These are phyloP conservation scores for Trachelus troglodyta DNA, from an alignment of 2,888 invertebrate genomes.

Conservation along the genomic window DNA sequence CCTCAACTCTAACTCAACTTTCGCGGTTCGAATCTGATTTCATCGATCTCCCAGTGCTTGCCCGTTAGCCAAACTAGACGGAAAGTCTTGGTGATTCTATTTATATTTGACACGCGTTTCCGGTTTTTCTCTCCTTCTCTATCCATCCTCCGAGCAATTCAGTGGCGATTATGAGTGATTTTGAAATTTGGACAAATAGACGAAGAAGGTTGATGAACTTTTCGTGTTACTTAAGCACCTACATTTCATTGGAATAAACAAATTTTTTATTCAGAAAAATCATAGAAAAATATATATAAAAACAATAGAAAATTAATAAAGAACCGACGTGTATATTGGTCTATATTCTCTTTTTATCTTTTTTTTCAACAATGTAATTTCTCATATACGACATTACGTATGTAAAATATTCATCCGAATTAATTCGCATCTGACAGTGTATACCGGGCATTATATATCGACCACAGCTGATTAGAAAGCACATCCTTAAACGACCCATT, in stretches of 20 bases:
- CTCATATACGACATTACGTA: background rate
- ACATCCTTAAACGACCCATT: background rate
- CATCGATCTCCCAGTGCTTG: slow-evolving; percentile 50
- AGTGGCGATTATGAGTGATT: background rate
- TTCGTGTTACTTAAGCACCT: background rate
- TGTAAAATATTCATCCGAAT: background rate
- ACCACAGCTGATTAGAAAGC: slow-evolving; percentile 1
- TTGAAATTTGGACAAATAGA: background rate
- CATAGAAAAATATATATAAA: no score
- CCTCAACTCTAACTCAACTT: slow-evolving; percentile 61
- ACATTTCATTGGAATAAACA: background rate
- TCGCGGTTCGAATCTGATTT: slow-evolving; percentile 60
- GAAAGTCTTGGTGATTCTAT: slow-evolving; percentile 10
- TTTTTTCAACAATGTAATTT: background rate
- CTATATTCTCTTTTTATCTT: background rate
- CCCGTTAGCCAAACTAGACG: slow-evolving; percentile 18
- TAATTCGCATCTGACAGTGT: background rate
- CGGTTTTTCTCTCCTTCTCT: background rate
- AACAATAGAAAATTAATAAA: background rate
- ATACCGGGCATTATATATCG: background rate
- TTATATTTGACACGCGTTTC: background rate
- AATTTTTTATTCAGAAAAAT: no score
- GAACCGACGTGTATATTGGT: background rate
- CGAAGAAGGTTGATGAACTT: background rate
- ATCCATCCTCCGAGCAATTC: background rate